These are phyloP conservation scores for Drosophila pseudotalamancana DNA, from an alignment of 2,888 invertebrate genomes.

Conservation along the genomic window DNA sequence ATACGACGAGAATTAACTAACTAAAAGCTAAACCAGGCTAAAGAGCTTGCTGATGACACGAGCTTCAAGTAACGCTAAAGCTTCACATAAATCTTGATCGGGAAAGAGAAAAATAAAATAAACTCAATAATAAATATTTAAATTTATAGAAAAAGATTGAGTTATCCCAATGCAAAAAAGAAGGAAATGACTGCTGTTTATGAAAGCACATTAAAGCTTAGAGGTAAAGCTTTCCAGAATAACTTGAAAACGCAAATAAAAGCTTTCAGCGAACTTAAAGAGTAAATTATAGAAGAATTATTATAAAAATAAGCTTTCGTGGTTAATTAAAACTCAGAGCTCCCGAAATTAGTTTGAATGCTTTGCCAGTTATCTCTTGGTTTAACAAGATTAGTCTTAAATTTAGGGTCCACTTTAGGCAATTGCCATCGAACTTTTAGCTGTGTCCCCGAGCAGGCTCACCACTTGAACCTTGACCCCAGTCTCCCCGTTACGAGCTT, in stretches of 20 bases:
- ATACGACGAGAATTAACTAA: conserved; percentile 50
- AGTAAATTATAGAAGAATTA: too few relatives aligned
- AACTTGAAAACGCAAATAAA: too few relatives aligned
- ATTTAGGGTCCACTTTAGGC: conserved; percentile 4
- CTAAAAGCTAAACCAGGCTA: conserved; percentile 46
- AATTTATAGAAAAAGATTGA: too few relatives aligned
- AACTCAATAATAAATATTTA: background rate
- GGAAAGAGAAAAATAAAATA: too few relatives aligned
- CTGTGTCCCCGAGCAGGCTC: background rate
- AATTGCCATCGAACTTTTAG: conserved; percentile 5
- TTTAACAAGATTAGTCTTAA: conserved; percentile 5
- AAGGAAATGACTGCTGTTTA: too few relatives aligned
- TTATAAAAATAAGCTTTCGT: too few relatives aligned
- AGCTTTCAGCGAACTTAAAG: too few relatives aligned
- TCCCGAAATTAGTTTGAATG: background rate
- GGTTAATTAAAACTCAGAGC: background rate
- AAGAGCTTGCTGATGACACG: conserved; percentile 10
- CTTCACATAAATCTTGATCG: conserved; percentile 1
- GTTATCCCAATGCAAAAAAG: too few relatives aligned
- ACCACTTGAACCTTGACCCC: background rate
- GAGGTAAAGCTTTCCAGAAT: too few relatives aligned
- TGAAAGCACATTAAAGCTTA: conserved; percentile 4
- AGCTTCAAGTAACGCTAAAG: conserved; percentile 2
- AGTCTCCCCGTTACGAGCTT: conserved; percentile 49
- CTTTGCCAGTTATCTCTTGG: background rate